These are phyloP conservation scores for Lynx canadensis DNA, from an alignment of 2,113 vertebrate genomes.

Conservation along the genomic window DNA sequence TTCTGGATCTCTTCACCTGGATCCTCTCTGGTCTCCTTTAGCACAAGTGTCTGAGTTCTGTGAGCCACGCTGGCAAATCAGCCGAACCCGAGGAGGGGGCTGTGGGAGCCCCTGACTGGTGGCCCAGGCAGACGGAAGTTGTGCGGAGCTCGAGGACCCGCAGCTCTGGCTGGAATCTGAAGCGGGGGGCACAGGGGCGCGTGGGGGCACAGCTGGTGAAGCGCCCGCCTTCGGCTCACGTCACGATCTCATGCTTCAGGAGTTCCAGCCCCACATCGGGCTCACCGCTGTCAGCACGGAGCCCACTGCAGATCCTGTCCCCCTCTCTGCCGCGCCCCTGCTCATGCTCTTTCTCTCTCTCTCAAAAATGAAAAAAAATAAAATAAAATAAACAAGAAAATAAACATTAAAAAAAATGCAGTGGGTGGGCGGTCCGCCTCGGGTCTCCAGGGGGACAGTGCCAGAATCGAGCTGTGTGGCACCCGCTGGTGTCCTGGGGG, in stretches of 20 bases:
- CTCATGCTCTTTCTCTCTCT: no score
- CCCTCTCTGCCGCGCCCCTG: no score
- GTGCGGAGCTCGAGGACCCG: not conserved
- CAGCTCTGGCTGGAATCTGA: accelerated
- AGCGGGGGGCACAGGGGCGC: no score
- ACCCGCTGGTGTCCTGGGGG: not conserved
- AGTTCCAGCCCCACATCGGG: no score
- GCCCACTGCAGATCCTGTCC: no score
- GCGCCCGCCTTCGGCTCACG: no score
- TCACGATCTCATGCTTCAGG: no score
- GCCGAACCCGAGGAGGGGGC: not conserved
- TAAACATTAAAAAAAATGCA: no score
- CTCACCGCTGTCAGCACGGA: no score
- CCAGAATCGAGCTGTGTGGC: not conserved
- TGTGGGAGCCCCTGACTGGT: not conserved
- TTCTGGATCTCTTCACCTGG: accelerated
- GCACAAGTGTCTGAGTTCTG: not conserved
- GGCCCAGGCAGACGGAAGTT: not conserved
- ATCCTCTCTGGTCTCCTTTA: not conserved
- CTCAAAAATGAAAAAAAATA: no score
- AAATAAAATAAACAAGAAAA: no score
- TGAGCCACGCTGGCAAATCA: not conserved
- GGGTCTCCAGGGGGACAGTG: not conserved
- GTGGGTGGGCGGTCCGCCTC: not conserved
- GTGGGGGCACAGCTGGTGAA: no score